Percentiles rank a stretch among this genome's conserved stretches.
phyloP scores from a whole-genome alignment of 1,140 invertebrate genomes.

The Drosophila sulfurigaster region DNA sequence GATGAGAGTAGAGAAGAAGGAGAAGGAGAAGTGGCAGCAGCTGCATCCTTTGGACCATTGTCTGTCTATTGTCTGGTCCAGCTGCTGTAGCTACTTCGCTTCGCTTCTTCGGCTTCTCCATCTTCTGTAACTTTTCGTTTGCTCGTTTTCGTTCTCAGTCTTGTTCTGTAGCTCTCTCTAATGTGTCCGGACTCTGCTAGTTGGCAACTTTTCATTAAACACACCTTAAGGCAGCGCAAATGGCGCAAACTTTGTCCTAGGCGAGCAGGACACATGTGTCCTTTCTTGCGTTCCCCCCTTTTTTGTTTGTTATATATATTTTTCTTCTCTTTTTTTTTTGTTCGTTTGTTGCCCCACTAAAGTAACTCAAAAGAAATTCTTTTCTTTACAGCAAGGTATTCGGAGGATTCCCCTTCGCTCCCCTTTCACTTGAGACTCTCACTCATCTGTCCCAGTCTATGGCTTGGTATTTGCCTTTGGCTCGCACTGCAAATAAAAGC shows the following conservation, averaged over 20 bases:
- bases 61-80: slow-evolving; percentile 56
- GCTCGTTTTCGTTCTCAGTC: too few relatives aligned
- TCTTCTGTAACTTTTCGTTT: slow-evolving; percentile 30
- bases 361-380: slow-evolving; percentile 72
- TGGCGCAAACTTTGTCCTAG: slow-evolving; percentile 62
- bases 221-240: slow-evolving; percentile 68
- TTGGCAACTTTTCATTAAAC: slow-evolving; percentile 70
- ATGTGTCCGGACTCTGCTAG: slow-evolving; percentile 20
- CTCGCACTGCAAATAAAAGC: slow-evolving; percentile 63
- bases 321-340: background rate
- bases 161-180: slow-evolving; percentile 25
- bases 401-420: background rate
- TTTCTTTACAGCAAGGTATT: slow-evolving; percentile 59
- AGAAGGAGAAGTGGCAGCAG: slow-evolving; percentile 41
- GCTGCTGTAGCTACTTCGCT: slow-evolving; percentile 54
- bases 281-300: slow-evolving; percentile 26
- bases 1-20: background rate
- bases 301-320: slow-evolving; percentile 7
- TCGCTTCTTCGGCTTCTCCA: slow-evolving; percentile 27
- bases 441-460: background rate
- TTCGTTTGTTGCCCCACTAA: slow-evolving; percentile 27
- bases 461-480: slow-evolving; percentile 44
- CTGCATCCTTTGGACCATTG: slow-evolving; percentile 58
- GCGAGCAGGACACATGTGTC: slow-evolving; percentile 52
- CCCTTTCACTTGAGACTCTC: background rate